Evolutionary conservation across 2,113 vertebrate genomes (phyloP).

Genomic region (Lathamus discolor): DNA sequence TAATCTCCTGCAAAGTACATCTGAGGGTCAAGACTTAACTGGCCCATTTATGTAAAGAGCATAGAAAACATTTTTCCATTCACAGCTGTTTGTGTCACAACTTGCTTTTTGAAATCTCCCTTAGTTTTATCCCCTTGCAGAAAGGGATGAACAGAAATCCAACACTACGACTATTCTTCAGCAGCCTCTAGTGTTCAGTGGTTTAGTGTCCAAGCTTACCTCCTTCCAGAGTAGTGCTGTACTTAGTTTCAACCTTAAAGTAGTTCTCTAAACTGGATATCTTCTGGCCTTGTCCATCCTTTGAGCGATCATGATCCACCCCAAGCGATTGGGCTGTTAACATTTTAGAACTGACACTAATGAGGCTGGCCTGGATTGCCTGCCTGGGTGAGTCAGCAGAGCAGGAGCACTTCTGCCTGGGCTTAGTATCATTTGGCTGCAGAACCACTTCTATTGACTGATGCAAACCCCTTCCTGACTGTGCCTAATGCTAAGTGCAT

Average conservation of each 20-base stretch:
- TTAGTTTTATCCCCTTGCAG: neutral
- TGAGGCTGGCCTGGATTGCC: neutral
- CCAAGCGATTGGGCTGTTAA: neutral
- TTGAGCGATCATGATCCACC: neutral
- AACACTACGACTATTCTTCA: neutral
- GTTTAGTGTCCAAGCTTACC: neutral
- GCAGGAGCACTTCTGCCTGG: neutral
- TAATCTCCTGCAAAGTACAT: neutral
- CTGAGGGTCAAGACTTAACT: neutral
- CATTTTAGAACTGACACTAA: neutral
- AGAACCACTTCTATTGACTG: neutral
- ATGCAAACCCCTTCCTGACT: neutral
- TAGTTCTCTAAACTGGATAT: neutral
- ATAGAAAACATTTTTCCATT: neutral
- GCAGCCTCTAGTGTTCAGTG: neutral
- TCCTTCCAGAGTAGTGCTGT: neutral
- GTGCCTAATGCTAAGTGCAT: accelerated
- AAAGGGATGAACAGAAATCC: neutral
- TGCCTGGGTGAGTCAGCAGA: neutral
- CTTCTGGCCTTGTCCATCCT: neutral
- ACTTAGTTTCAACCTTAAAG: neutral
- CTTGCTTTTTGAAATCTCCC: neutral
- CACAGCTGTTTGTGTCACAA: neutral
- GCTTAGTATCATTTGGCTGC: neutral
- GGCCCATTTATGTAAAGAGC: neutral